Evolutionary conservation across 2,113 vertebrate species (phyloP), one percentile per base, ranked within the genome.

Genomic region (Notarius lentiginosus): DNA sequence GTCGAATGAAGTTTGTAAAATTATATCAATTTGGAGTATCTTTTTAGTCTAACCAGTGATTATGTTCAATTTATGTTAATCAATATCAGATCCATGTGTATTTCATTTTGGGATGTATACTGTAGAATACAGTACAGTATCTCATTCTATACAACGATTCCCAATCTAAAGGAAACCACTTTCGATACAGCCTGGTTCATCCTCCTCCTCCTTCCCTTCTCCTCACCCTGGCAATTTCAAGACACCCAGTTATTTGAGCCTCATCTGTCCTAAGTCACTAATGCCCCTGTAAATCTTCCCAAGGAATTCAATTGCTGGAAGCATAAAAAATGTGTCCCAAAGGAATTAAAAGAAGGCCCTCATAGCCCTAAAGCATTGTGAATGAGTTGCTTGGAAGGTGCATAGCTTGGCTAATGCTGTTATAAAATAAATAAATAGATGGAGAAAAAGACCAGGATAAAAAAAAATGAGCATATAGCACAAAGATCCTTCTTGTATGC

Each of bases 401-500:
- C 73, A 84, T 18, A 73, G 86, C 75, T 79, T 79, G 30, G 66
- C 77, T 92, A 93, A 94, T 93, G 91, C 89, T 87, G 82, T 88
- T 84, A 90, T 91, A 91, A 93, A 41, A 41, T 41, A 41, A 41
- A 41, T 41, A 41, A 41, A 41, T 41, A 94, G 30, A 30, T 30
- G 30, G 30, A 30, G 88, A 90, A 93, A 94, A 88, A 89, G 87
- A 81, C 89, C 87, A 87, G 84, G 84, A 82, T 88, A 88, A 93
- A 92, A 91, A 93, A 87, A 93, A 92, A 92, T 80, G 56, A 91
- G 83, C 91, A 92, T 89, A 84, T 91, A 89, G 75, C 87, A 81
- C 80, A 91, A 94, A 95, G 92, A 93, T 93, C 88, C 90, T 87
- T 89, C 17, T 86, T 89, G 91, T 88, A 87, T 87, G 92, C 80